Base-by-base conservation (phyloP, 1,140 invertebrate species). In the Caenorhabditis tropicalis region DNA sequence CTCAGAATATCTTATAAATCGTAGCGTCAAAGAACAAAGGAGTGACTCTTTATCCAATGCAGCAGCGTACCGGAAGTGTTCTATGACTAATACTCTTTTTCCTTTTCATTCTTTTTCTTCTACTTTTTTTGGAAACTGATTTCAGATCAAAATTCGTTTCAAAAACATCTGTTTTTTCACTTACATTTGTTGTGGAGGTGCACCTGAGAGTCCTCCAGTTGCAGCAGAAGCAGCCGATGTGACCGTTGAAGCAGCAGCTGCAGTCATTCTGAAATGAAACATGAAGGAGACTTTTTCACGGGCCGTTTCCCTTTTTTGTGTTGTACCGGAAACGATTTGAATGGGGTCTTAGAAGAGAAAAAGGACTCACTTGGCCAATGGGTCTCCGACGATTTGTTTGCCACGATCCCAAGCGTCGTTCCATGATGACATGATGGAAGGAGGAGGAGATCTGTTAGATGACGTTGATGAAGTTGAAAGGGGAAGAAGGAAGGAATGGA, bases 351-450 rank as follows among this genome's bases (percentile, higher is more conserved):
- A 19, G 48, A 51, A 51, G 3, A 65, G 24, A 65, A 56, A 27
- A 19, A 65, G 31, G 36, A 74, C 65, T 74, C 21, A 74, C 65
- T 43, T 74, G n/a, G 65, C 65, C 19, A 74, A 12, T 24, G 65
- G 65, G 19, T 74, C 65, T 21, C 65, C 65, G n/a, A 74, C 65
- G 36, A 74, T 74, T 74, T 74, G 65, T 74, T 74, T 74, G 65
- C 65, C 65, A 39, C 65, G 65, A 74, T 74, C 65, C 65, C 65
- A 74, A 74, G 65, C 65, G n/a, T 74, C 65, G 65, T 74, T 74
- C 65, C 65, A 74, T 74, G 65, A 43, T 29, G 65, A 74, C 58
- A 65, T 65, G n/a, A 19, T 36, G 10, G 10, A 65, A 21, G 15
- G 58, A n/a, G n/a, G 58, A 21, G 49, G 49, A 51, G 53, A 58